Percentiles rank a stretch among this genome's conserved stretches.
Evolutionary conservation across 2,113 vertebrate species (phyloP).

Genomic region (Anser brachyrhynchus): DNA sequence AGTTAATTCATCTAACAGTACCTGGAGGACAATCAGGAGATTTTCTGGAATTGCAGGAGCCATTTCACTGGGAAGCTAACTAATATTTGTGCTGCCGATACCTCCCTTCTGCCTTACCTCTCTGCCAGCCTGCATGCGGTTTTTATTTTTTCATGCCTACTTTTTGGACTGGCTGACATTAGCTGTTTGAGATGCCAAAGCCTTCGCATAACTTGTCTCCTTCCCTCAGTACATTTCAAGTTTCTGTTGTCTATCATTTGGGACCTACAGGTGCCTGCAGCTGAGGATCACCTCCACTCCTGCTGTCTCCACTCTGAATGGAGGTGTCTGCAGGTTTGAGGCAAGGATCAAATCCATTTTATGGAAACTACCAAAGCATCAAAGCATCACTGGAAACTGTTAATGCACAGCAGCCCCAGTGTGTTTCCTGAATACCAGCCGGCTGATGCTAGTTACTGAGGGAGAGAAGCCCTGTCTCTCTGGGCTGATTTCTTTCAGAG

Average conservation of each 20-base stretch:
- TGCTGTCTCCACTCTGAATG: not conserved
- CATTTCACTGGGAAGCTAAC: not conserved
- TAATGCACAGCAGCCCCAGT: not conserved
- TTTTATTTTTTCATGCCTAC: not conserved
- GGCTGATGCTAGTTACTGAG: not conserved
- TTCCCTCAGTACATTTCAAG: not conserved
- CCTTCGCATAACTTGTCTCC: not conserved
- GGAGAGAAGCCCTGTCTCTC: not conserved
- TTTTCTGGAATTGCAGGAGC: not conserved
- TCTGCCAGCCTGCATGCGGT: not conserved
- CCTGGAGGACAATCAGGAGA: not conserved
- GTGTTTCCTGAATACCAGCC: not conserved
- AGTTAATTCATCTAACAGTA: constrained; percentile 1
- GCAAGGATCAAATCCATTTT: not conserved
- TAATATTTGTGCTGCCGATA: not conserved
- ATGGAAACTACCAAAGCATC: not conserved
- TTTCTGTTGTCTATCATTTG: not conserved
- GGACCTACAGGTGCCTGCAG: not conserved
- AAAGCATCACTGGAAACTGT: not conserved
- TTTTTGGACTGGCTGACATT: not conserved
- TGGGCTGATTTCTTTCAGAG: not conserved
- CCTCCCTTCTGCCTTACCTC: not conserved
- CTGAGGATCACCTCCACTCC: not conserved
- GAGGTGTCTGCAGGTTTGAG: not conserved
- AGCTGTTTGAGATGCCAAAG: not conserved